Evolutionary conservation across 1,140 invertebrate species (phyloP).

Genomic region (Teleopsis dalmanni): DNA sequence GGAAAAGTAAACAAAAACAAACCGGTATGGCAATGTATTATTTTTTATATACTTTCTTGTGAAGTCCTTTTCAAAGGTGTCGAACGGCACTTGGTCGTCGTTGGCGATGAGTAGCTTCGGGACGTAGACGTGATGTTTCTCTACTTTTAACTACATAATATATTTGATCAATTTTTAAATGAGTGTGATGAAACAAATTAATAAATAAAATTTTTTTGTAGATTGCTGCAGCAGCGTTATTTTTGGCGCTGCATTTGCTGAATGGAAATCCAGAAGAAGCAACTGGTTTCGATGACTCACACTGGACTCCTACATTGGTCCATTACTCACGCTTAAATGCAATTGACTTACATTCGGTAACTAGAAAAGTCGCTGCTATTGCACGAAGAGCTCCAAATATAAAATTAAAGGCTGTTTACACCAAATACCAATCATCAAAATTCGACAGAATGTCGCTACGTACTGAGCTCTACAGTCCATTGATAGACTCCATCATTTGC

Average conservation of each 20-base stretch:
- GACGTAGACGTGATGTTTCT: no score
- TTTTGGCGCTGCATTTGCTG: constrained; percentile 48
- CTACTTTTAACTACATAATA: no score
- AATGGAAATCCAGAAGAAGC: constrained; percentile 37
- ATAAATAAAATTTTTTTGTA: constrained; percentile 8
- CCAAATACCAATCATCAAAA: constrained; percentile 53
- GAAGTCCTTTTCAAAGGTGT: no score
- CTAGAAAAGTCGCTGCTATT: constrained; percentile 52
- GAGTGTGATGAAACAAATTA: neutral
- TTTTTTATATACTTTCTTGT: no score
- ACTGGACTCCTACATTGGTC: constrained; percentile 56
- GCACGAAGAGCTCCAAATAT: constrained; percentile 51
- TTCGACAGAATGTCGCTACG: constrained; percentile 54
- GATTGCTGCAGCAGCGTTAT: constrained; percentile 49
- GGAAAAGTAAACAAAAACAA: no score
- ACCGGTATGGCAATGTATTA: no score
- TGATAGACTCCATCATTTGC: constrained; percentile 39
- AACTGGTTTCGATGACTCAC: constrained; percentile 36
- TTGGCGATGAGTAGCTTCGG: no score
- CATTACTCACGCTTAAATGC: constrained; percentile 56
- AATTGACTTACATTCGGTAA: constrained; percentile 52
- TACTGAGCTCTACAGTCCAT: constrained; percentile 48
- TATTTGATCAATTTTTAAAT: no score
- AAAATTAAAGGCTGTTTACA: constrained; percentile 55
- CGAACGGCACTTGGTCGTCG: no score